phyloP scores from a whole-genome alignment of 2,113 vertebrate genomes.

The Ceyx margarethae region DNA sequence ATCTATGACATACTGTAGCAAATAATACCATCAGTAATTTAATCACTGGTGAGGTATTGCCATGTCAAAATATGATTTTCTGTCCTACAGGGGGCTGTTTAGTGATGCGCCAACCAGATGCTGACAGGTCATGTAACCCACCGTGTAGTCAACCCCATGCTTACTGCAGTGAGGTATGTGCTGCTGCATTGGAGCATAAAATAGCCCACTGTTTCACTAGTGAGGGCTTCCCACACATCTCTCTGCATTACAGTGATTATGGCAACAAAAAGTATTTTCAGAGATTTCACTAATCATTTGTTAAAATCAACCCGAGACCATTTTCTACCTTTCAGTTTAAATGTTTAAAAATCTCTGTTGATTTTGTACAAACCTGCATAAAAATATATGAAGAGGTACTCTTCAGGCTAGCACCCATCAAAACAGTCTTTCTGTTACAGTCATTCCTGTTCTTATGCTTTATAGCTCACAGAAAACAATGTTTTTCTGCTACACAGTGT shows the following conservation, averaged over 20 bases:
- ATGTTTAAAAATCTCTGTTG: neutral
- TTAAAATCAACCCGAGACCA: neutral
- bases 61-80: slow-evolving; percentile 71
- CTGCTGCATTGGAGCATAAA: slow-evolving; percentile 4
- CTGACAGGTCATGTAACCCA: slow-evolving; percentile 89
- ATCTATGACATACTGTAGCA: neutral
- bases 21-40: neutral
- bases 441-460: neutral
- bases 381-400: neutral
- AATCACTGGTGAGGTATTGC: slow-evolving; percentile 5
- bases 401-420: neutral
- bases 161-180: slow-evolving; percentile 91
- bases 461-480: neutral
- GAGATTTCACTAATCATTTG: neutral
- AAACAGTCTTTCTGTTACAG: neutral
- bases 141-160: slow-evolving; percentile 88
- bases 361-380: neutral
- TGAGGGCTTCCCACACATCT: neutral
- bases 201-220: neutral
- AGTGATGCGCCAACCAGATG: slow-evolving; percentile 79
- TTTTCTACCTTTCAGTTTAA: neutral
- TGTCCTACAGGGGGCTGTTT: slow-evolving; percentile 89
- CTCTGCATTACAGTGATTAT: neutral
- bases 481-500: slow-evolving; percentile 8
- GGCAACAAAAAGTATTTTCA: neutral